These are phyloP conservation scores for Hypothenemus hampei DNA, from an alignment of 1,140 invertebrate species.

Conservation along the genomic window DNA sequence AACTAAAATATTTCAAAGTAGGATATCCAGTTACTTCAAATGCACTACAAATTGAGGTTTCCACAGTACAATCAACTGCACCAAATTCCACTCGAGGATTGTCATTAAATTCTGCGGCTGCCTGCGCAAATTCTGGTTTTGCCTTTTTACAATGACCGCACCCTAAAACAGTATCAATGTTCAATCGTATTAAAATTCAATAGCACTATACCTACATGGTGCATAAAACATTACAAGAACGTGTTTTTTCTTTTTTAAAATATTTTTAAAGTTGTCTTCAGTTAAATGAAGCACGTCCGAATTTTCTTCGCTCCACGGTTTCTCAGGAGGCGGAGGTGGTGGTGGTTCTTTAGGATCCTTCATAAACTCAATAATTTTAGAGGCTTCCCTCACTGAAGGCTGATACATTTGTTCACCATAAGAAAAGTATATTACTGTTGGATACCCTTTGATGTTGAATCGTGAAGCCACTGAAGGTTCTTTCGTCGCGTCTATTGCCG, in stretches of 20 bases:
- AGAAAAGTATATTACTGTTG: constrained; percentile 76
- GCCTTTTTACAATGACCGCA: constrained; percentile 87
- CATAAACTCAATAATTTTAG: constrained; percentile 79
- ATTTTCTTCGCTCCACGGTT: constrained; percentile 67
- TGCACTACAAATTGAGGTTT: constrained; percentile 58
- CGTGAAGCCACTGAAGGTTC: constrained; percentile 59
- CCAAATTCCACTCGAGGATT: constrained; percentile 70
- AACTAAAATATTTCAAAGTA: constrained; percentile 82
- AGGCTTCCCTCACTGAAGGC: constrained; percentile 65
- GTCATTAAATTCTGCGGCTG: constrained; percentile 68
- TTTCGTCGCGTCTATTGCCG: constrained; percentile 79
- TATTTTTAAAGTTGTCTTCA: constrained; percentile 63
- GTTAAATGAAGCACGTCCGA: constrained; percentile 72
- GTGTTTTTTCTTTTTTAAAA: constrained; percentile 70
- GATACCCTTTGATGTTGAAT: constrained; percentile 76
- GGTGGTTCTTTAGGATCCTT: constrained; percentile 74
- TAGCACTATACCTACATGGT: constrained; percentile 72
- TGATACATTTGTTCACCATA: constrained; percentile 75
- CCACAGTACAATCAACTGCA: constrained; percentile 77
- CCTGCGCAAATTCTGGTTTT: constrained; percentile 76
- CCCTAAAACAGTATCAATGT: constrained; percentile 53
- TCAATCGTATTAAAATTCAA: not conserved
- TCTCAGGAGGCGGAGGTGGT: constrained; percentile 73
- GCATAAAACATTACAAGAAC: constrained; percentile 88
- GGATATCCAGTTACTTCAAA: constrained; percentile 80